Base-by-base conservation (phyloP, 2,113 vertebrate species). In the Dascyllus trimaculatus region DNA sequence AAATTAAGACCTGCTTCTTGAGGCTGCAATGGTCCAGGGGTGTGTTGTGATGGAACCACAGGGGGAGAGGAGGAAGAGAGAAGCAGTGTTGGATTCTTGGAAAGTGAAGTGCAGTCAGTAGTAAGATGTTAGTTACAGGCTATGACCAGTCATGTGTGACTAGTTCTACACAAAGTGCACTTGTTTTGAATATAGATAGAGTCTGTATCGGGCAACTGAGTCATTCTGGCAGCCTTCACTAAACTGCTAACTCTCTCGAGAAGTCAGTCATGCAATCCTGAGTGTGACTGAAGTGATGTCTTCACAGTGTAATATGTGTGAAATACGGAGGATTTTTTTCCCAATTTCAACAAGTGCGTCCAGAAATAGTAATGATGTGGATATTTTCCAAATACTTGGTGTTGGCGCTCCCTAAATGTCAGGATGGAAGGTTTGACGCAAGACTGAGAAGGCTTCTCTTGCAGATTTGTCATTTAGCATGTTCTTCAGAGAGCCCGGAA, bases 1-100 rank as follows among this genome's bases (percentile, higher is more conserved):
- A 60, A 72, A 63, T 80, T 78, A 75, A 68, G 56, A 80, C n/a
- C 32, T 67, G 22, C 64, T 79, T 35, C 59, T 35, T 57, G 53
- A 57, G 15, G 19, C 62, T 46, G 40, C 26, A 10, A 18, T 53
- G 26, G 29, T 53, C 73, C 35, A 40, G 48, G 7, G 60, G 57
- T 48, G 14, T 54, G 56, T 63, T 76, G 52, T 2, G 26, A 52
- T 48, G 54, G 18, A 63, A 17, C 21, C 29, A 43, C 24, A 24
- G 22, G 29, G n/a, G 52, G 11, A 54, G 52, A 15, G 52, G 22
- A 24, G 52, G 4, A 54, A 24, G 11, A 19, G 51, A 22, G 51
- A n/a, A 2, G 21, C 21, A 11, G 4, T 46, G 46, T 18, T 48
- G 15, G 17, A n/a, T 48, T 1, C 11, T 62, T 24, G 21, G 11